Evolutionary conservation across 92 coral and sea anemone genomes (phyloP), one percentile per base, ranked within the genome.

Genomic region (Umimayanthus kanabou): DNA sequence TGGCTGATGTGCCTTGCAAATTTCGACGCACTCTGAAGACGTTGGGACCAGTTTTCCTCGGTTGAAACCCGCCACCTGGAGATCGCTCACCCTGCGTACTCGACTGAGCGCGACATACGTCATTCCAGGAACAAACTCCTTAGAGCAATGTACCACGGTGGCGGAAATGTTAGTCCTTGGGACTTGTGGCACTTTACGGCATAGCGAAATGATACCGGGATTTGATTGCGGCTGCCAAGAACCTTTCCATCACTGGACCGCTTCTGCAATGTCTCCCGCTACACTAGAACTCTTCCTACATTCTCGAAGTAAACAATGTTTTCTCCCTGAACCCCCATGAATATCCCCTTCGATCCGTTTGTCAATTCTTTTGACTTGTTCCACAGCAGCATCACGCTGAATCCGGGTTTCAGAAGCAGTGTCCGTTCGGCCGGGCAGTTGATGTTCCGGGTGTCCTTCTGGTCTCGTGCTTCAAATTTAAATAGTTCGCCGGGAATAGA

Each of bases 391-490:
- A 83, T 83, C 6, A 83, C 15, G 1, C 16, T 28, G 58, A 78
- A 58, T 0, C 78, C 78, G 18, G 87, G 87, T 23, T 83, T 83
- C 29, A 83, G 65, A 78, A 83, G 87, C 22, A 83, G 28, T 67
- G 53, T 69, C 13, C 87, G 81, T 47, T 85, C 69, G 65, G 80
- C 80, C 39, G 90, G 94, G 79, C 94, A 92, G 65, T 75, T 79
- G 55, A 92, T 85, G 15, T 43, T 81, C 22, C 65, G 57, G 25
- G 80, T 79, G 76, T 85, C 53, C 42, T 91, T 91, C 72, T 87
- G 55, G n/a, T 93, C 95, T 20, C 15, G 40, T 9, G 93, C 92
- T 75, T 91, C 82, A 50, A 91, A 91, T 11, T 89, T 89, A n/a
- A 83, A 8, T 74, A 89, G 33, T 28, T 47, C 87, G 7, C 94